phyloP scores from a whole-genome alignment of 2,888 invertebrate genomes.

The Spialia ferax region DNA sequence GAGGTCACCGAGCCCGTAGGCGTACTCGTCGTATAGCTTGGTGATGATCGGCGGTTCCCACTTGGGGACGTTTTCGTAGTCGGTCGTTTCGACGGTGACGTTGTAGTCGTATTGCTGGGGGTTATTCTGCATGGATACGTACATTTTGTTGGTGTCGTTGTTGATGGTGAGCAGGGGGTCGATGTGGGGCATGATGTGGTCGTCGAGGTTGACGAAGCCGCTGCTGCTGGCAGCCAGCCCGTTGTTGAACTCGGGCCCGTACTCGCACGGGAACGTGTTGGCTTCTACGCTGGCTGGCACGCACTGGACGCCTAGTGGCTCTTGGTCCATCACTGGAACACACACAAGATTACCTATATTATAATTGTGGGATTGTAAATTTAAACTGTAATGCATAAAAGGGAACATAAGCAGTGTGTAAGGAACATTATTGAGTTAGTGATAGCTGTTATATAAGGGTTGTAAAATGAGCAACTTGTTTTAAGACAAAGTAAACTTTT shows the following conservation, averaged over 20 bases:
- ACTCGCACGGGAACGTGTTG: slow-evolving; percentile 56
- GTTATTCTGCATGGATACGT: neutral
- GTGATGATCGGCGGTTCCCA: slow-evolving; percentile 66
- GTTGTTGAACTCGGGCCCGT: slow-evolving; percentile 69
- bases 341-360: neutral
- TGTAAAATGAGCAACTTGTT: no score
- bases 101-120: neutral
- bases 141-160: slow-evolving; percentile 26
- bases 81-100: slow-evolving; percentile 9
- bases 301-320: neutral
- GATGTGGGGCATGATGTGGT: slow-evolving; percentile 71
- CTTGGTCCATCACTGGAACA: slow-evolving; percentile 25
- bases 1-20: slow-evolving; percentile 51
- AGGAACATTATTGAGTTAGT: no score
- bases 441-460: no score
- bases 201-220: slow-evolving; percentile 62
- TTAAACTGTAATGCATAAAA: no score
- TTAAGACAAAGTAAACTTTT: no score
- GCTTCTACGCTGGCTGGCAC: neutral
- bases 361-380: no score
- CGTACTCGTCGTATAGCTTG: slow-evolving; percentile 56
- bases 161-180: slow-evolving; percentile 70
- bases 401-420: no score
- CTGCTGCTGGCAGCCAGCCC: slow-evolving; percentile 42
- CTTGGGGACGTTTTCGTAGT: slow-evolving; percentile 41